phyloP scores from a whole-genome alignment of 2,797 vertebrate species.

The Parauchenoglanis punctatus region DNA sequence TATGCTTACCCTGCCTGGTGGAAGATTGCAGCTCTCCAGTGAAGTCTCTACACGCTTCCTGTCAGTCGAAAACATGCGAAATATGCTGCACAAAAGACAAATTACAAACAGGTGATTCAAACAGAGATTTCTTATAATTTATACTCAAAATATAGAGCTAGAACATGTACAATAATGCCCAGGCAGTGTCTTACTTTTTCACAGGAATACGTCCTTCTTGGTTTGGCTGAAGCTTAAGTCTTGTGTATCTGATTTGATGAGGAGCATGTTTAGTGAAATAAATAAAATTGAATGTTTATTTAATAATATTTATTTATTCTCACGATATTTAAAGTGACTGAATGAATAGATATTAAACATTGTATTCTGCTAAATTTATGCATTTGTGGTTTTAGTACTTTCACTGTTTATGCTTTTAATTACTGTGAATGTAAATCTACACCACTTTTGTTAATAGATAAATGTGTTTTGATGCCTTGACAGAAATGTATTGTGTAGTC shows the following conservation, averaged over 20 bases:
- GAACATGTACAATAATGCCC: not conserved
- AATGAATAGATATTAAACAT: not conserved
- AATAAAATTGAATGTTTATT: not conserved
- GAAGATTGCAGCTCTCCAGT: constrained; percentile 90
- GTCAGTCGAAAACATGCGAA: constrained; percentile 93
- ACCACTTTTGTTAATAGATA: not conserved
- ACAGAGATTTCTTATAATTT: not conserved
- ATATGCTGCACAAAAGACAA: constrained; percentile 79
- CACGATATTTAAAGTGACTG: not conserved
- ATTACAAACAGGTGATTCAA: constrained; percentile 8
- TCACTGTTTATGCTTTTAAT: not conserved
- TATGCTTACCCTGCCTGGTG: constrained; percentile 89
- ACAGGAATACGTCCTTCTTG: constrained; percentile 92
- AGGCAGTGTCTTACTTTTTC: constrained; percentile 86
- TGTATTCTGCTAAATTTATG: not conserved
- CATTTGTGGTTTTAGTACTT: not conserved
- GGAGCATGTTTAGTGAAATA: not conserved
- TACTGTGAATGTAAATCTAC: not conserved
- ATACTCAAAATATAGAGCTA: not conserved
- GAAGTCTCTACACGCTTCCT: constrained; percentile 92
- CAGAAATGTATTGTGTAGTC: constrained; percentile 14
- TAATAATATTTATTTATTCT: not conserved
- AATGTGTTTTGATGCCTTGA: constrained; percentile 17
- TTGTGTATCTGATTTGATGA: constrained; percentile 79
- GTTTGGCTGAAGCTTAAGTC: constrained; percentile 90